These are phyloP conservation scores for Drosophila pallidifrons DNA, from an alignment of 1,140 invertebrate genomes.

Conservation along the genomic window DNA sequence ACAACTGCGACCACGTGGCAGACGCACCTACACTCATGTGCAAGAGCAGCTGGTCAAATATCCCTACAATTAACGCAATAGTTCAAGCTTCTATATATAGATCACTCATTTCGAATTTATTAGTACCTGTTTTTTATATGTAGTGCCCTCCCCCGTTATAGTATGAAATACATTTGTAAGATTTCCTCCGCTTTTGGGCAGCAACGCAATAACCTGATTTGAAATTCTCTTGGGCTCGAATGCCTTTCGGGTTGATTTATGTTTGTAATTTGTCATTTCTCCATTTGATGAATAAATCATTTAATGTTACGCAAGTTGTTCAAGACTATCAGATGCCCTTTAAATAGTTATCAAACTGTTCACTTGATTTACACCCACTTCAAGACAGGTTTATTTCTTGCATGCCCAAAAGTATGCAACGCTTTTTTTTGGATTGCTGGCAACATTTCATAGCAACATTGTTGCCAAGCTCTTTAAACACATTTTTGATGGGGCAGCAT, in stretches of 20 bases:
- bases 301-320: neutral
- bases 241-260: neutral
- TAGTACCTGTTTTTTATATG: neutral
- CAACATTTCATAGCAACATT: conserved; percentile 24
- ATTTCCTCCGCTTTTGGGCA: neutral
- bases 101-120: conserved; percentile 21
- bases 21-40: conserved; percentile 45
- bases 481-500: neutral
- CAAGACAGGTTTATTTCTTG: neutral
- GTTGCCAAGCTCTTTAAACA: neutral
- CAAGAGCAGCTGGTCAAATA: conserved; percentile 56
- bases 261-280: neutral
- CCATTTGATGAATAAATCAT: neutral
- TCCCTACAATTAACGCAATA: conserved; percentile 57
- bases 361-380: too few relatives aligned
- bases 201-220: neutral
- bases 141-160: neutral
- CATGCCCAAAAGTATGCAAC: conserved; percentile 48
- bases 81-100: conserved; percentile 3
- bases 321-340: neutral
- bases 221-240: neutral
- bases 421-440: neutral
- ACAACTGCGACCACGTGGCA: conserved; percentile 59
- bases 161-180: conserved; percentile 5
- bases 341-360: neutral